Evolutionary conservation across 2,797 vertebrate species (phyloP).

Genomic region (Urosaurus nigricauda): DNA sequence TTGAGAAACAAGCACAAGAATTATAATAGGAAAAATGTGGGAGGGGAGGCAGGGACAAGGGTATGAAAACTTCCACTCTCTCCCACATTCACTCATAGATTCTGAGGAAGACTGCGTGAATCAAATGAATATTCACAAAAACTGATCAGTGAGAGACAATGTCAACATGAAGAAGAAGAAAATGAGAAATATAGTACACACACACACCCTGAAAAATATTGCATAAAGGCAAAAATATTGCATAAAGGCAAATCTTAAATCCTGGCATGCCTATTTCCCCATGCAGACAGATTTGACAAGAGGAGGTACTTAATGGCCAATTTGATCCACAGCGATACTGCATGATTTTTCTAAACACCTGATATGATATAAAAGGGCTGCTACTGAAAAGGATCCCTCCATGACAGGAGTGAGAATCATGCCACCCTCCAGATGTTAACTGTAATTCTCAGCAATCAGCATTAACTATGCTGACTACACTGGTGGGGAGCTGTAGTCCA

Average conservation of each 20-base stretch:
- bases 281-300: background rate
- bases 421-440: no score
- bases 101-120: background rate
- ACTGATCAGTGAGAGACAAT: background rate
- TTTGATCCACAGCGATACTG: background rate
- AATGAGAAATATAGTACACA: background rate
- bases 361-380: background rate
- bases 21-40: conserved; percentile 17
- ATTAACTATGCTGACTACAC: no score
- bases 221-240: no score
- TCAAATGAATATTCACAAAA: background rate
- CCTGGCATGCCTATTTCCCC: background rate
- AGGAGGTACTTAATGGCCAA: background rate
- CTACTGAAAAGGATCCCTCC: no score
- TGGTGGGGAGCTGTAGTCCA: no score
- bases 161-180: background rate
- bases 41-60: background rate
- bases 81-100: background rate
- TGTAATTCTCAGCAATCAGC: no score
- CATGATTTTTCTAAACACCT: background rate
- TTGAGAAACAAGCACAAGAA: conserved; percentile 22
- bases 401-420: no score
- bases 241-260: no score
- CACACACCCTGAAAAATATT: no score
- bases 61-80: background rate